Conservation (phyloP, 2,888 invertebrate species). For the Exocentrus adspersus region DNA sequence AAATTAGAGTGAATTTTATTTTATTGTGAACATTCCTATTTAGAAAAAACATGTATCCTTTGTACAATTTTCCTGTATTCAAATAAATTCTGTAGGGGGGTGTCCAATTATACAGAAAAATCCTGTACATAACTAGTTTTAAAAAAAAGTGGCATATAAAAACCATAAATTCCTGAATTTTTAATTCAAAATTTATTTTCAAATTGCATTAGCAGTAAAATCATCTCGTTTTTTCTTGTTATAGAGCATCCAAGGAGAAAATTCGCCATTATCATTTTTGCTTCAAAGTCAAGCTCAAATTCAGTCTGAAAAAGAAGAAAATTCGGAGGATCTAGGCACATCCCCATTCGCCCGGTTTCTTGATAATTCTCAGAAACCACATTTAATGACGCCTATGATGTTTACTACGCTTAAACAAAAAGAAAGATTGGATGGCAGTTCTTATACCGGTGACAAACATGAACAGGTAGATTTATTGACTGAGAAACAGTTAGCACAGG, state of each 20-base stretch:
- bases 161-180: too few relatives aligned
- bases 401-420: constrained; percentile 70
- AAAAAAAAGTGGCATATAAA: too few relatives aligned
- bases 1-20: too few relatives aligned
- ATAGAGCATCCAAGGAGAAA: constrained; percentile 18
- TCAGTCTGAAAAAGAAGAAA: constrained; percentile 40
- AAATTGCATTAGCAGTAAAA: too few relatives aligned
- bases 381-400: constrained; percentile 88
- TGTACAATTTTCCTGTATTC: too few relatives aligned
- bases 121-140: too few relatives aligned
- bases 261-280: constrained; percentile 53
- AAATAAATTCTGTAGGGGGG: too few relatives aligned
- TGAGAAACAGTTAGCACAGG: constrained; percentile 88
- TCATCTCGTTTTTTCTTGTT: too few relatives aligned
- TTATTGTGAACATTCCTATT: too few relatives aligned
- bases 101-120: too few relatives aligned
- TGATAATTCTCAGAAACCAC: constrained; percentile 72
- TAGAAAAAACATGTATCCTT: too few relatives aligned
- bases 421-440: constrained; percentile 29
- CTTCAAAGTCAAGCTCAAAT: constrained; percentile 47
- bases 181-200: too few relatives aligned
- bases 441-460: constrained; percentile 37
- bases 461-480: constrained; percentile 76
- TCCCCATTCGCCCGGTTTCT: constrained; percentile 70
- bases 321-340: constrained; percentile 47